These are phyloP conservation scores for Muscicapa adusta DNA, from an alignment of 2,113 vertebrate genomes.

Conservation along the genomic window DNA sequence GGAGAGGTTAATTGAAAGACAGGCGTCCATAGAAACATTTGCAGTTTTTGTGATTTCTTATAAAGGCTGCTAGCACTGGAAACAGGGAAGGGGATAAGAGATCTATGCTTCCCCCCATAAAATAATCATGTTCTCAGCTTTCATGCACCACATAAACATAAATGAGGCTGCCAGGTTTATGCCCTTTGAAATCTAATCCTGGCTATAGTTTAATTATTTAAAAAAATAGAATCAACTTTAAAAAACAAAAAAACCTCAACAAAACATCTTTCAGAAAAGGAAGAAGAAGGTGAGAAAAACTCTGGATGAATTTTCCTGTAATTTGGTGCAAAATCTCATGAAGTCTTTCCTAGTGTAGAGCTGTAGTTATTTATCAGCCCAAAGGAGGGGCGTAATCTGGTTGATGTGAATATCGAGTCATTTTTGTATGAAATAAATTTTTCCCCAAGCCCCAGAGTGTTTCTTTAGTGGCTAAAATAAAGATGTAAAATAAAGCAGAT, in stretches of 20 bases:
- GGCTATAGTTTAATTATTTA: neutral
- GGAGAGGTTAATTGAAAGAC: neutral
- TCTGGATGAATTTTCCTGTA: neutral
- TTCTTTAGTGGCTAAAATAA: conserved; percentile 32
- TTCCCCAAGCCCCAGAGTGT: neutral
- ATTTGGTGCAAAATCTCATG: neutral
- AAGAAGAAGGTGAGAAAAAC: neutral
- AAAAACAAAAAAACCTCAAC: neutral
- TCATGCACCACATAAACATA: neutral
- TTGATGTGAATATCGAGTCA: neutral
- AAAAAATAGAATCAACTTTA: neutral
- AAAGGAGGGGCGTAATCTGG: neutral
- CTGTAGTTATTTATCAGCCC: conserved; percentile 8
- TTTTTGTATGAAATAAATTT: neutral
- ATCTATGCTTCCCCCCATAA: neutral
- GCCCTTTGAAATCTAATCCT: neutral
- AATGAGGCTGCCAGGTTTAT: neutral
- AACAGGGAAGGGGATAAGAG: neutral
- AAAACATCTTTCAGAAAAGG: neutral
- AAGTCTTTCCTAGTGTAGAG: neutral
- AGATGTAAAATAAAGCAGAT: conserved; percentile 34
- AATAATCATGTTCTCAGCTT: neutral
- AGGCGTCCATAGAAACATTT: neutral
- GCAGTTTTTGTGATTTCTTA: neutral
- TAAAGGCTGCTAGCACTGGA: neutral